Evolutionary conservation across 2,113 vertebrate species (phyloP), one percentile per base, ranked within the genome.

Genomic region (Gopherus evgoodei): DNA sequence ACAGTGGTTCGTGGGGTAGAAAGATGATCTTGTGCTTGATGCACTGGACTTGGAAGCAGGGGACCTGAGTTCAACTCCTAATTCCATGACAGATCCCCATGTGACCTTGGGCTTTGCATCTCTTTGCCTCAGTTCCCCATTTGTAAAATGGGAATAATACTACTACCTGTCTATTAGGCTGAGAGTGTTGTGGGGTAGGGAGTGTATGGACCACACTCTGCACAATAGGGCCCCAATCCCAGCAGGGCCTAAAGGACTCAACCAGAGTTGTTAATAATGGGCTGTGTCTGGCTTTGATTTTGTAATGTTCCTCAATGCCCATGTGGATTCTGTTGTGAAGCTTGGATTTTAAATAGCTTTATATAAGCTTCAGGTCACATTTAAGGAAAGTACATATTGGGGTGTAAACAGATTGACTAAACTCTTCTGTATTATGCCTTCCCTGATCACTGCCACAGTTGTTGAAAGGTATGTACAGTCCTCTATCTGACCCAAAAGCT

Each of bases 31-130:
- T 75, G n/a, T 75, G 82, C 85, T 83, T 79, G 52, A 87, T 69
- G 14, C 65, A 0, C 0, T n/a, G 78, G 65, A 22, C 35, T 12
- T 42, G 56, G 44, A 17, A 69, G 35, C 17, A 65, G 16, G 11
- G 14, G 27, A 88, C 50, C 83, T 65, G 16, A 29, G 21, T 81
- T 57, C 38, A 75, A 44, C 38, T 9, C 50, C 5, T 38, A 31
- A 3, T 91, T 81, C 84, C 81, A 44, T 2, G 29, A 56, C 14
- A 35, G 31, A 35, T 44, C 69, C 29, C 42, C 12, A 0, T 27
- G 53, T 65, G 53, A 49, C 17, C 47, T 84, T 88, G 91, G 91
- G 62, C 16, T 49, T 87, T 21, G 11, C 25, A 38, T 9, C 1
- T 19, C 75, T 82, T n/a, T 80, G 80, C 29, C n/a, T 80, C 80